Evolutionary conservation across 2,797 vertebrate genomes (phyloP), one percentile per base, ranked within the genome.

Genomic region (Hipposideros larvatus): DNA sequence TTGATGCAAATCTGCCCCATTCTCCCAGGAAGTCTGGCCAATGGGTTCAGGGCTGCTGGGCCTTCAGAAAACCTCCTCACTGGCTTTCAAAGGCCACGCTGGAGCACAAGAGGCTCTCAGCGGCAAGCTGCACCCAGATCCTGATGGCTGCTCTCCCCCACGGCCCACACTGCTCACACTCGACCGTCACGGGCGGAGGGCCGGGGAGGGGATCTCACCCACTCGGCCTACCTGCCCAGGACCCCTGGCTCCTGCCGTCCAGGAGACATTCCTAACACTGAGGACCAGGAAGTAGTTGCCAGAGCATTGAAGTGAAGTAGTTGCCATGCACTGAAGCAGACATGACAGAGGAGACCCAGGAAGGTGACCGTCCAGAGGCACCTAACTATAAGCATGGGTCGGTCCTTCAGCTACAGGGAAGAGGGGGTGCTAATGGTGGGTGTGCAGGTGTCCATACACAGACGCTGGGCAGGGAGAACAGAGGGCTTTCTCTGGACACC

Each of bases 1-100:
- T 97, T 98, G 93, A 99, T 99, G 99, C 98, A 99, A 99, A 99
- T 98, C 63, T 13, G n/a, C 83, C 95, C 74, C 11, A 26, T 90
- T 95, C 95, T 97, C 95, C 91, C 91, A 97, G 93, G 94, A 85
- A 43, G 15, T 74, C 55, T 78, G 85, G 71, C 48, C 22, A 95
- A 97, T 97, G 96, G 0, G 7, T 80, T 95, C 48, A 18, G 66
- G 59, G 37, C 51, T 95, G 70, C 79, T 57, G 80, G 84, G 88
- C 91, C 88, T 95, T 97, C 71, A 90, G 89, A 95, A 89, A 93
- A 96, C 83, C 48, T 97, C 94, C 88, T 77, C 11, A 51, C 34
- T 74, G 90, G 26, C 84, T 98, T 95, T 31, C 80, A 93, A 94
- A 95, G 83, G 91, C 43, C 79, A 65, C 55, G n/a, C 15, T 63